Evolutionary conservation across 2,888 invertebrate genomes (phyloP), one percentile per base, ranked within the genome.

Genomic region (Candidula unifasciata): DNA sequence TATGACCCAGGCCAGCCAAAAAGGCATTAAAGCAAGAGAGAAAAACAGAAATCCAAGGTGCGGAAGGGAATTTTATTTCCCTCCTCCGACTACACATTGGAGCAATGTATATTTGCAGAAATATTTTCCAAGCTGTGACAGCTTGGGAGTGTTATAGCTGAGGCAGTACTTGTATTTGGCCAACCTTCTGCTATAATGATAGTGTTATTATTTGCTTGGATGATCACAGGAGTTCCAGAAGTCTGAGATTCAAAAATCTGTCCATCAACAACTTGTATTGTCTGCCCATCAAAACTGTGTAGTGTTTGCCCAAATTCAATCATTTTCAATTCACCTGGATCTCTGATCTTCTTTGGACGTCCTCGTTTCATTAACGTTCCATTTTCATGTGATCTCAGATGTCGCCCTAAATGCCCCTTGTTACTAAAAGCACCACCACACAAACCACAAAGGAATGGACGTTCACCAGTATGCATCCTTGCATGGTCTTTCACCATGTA

Each of bases 401-500:
- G 87, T n/a, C 87, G 69, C 21, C 85, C 83, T 37, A 87, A 79
- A 82, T 87, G 87, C 0, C 87, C 87, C n/a, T 83, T 83, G 66
- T 87, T 87, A 66, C 85, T 83, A 64, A 87, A 87, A 3, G 87
- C 80, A 33, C 81, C 81, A 8, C 85, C 85, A 71, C 87, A 87
- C 35, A 87, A 54, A 74, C 73, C 84, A 69, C 87, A 87, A 10
- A 79, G 71, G 54, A 73, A 87, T 13, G 87, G 87, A 54, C 82
- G 82, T 21, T 85, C 87, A 27, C 87, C 86, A 44, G 85, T 85
- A 71, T 87, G 87, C 27, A 78, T 85, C 52, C 87, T 69, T 60
- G 82, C 84, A 71, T 87, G 87, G 44, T 87, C 87, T 33, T 82
- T 81, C 27, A 87, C 87, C 85, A 85, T 85, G 68, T 87, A 87